Base-by-base conservation (phyloP, 2,888 invertebrate species). In the Cosmorhoe ocellata region DNA sequence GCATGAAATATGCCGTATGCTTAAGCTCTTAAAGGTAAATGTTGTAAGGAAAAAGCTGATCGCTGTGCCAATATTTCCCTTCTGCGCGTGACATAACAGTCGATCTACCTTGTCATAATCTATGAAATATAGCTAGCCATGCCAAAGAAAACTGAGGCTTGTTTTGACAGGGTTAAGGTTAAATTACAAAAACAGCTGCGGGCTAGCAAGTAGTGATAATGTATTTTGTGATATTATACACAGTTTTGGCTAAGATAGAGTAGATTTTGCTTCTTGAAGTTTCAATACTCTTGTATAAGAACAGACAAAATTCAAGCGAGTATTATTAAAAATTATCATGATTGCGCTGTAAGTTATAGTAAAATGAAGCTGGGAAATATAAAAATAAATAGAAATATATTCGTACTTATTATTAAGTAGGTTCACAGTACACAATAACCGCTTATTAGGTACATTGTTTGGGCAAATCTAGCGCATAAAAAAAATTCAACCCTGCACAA, bases 51-150 rank as follows among this genome's bases (percentile, higher is more conserved):
- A 42, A 42, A 38, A 33, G 31, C 41, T 38, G 37, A 37, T 32
- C 30, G 22, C 22, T 6, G n/a, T 24, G 8, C 22, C 47, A 42
- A 37, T 41, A 49, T 38, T 42, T 43, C 42, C 31, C 8, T 36
- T 39, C 32, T 38, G 49, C 38, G 37, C 43, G 43, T 50, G 49
- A 43, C 49, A 43, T 50, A 38, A 39, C 41, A 39, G 43, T 43
- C 49, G 33, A 50, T 50, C 28, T 39, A 33, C 49, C 33, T 28
- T 27, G 43, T 50, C 39, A 50, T 32, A 43, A 50, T 50, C 49
- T 38, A 13, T 33, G 43, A 43, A 43, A 43, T 50, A 50, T 43
- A n/a, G 26, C 30, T 5, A 2, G 10, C 12, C 32, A 22, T 12
- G 2, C 11, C 38, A 24, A 32, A 24, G 22, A 24, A 43, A 39